Evolutionary conservation across 2,113 vertebrate species (phyloP).

Genomic region (Coryphaenoides rupestris): DNA sequence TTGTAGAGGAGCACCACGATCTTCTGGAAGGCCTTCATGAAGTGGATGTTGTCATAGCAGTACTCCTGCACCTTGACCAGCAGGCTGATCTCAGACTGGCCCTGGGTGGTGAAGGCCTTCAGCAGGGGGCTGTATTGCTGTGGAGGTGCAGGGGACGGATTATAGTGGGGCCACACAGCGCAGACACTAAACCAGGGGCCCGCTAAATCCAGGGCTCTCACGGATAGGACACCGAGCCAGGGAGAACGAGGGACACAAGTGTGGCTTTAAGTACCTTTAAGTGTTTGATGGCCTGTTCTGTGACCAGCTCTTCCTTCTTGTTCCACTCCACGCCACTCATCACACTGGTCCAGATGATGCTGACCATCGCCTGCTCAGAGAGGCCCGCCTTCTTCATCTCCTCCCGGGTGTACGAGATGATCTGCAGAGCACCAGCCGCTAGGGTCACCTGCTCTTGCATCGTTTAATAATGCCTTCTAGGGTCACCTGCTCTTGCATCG

Average conservation of each 20-base stretch:
- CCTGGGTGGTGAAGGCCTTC: conserved; percentile 98
- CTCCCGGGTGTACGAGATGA: conserved; percentile 89
- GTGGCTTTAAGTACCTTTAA: conserved; percentile 84
- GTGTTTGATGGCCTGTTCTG: conserved; percentile 99
- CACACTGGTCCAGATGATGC: conserved; percentile 93
- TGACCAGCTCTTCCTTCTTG: conserved; percentile 98
- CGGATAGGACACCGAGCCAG: no score
- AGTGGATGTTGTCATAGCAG: conserved; percentile 99
- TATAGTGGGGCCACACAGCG: no score
- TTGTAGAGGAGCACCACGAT: conserved; percentile 99
- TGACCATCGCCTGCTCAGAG: conserved; percentile 90
- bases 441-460: neutral
- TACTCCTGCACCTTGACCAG: conserved; percentile 99
- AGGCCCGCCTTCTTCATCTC: conserved; percentile 97
- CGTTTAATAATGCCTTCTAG: neutral
- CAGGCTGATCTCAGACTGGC: conserved; percentile 96
- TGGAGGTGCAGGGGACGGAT: neutral
- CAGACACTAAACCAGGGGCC: no score
- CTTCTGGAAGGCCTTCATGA: conserved; percentile 99
- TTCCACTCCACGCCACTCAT: conserved; percentile 99
- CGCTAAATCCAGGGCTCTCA: no score
- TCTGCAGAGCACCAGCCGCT: conserved; percentile 66
- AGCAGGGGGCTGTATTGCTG: conserved; percentile 99
- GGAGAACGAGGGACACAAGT: no score
- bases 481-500: neutral